These are phyloP conservation scores for Sitodiplosis mosellana DNA, from an alignment of 1,140 invertebrate species.

Conservation along the genomic window DNA sequence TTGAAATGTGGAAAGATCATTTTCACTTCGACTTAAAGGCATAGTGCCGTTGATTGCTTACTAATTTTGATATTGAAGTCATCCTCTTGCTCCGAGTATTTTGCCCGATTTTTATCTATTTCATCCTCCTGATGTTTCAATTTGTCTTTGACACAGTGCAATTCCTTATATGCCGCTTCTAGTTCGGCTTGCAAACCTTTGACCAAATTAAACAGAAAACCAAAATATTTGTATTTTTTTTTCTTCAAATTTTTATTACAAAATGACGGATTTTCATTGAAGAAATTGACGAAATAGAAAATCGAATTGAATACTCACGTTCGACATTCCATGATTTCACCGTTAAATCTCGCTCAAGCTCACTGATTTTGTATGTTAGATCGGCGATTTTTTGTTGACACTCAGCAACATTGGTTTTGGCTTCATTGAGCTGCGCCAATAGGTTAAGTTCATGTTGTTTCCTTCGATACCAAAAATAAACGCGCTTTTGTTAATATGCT, in stretches of 20 bases:
- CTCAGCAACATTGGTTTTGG: conserved; percentile 26
- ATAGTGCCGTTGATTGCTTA: too few species aligned
- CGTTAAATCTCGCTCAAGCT: conserved; percentile 31
- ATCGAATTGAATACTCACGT: conserved; percentile 23
- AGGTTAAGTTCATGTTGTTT: too few species aligned
- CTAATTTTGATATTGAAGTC: conserved; percentile 30
- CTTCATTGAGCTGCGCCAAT: conserved; percentile 27
- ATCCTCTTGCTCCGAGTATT: conserved; percentile 28
- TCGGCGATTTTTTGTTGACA: conserved; percentile 31
- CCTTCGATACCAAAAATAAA: too few species aligned
- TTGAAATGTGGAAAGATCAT: too few species aligned
- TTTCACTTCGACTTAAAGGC: too few species aligned
- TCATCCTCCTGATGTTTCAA: conserved; percentile 34
- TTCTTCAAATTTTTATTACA: too few species aligned
- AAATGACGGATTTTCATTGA: too few species aligned
- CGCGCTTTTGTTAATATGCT: too few species aligned
- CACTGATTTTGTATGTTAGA: conserved; percentile 30
- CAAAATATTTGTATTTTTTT: too few species aligned
- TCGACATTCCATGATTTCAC: conserved; percentile 34
- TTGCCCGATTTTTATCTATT: conserved; percentile 27
- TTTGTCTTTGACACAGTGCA: conserved; percentile 29
- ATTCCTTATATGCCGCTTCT: conserved; percentile 32
- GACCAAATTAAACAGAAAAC: too few species aligned
- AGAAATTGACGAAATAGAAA: too few species aligned
- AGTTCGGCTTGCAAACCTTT: conserved; percentile 35